Base-by-base conservation (phyloP, 2,888 invertebrate species). In the Nysson spinosus region DNA sequence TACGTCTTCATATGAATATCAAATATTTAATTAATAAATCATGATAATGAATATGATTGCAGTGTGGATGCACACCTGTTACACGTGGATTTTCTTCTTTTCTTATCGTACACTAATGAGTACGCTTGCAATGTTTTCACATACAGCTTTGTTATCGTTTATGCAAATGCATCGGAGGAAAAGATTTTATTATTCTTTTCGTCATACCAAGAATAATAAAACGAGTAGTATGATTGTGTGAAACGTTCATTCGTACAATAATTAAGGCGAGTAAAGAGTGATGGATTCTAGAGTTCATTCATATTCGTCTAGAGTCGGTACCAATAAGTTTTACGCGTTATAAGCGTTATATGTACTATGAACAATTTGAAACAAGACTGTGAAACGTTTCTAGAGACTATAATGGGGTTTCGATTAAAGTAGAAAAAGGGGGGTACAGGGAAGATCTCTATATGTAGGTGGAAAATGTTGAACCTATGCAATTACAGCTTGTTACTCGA, bases 401-500 rank as follows among this genome's bases (percentile, higher is more conserved):
- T 47, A 32, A 46, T 20, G 52, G 37, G 28, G 42, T 22, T 12
- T 24, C 24, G 34, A 22, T 24, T n/a, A n/a, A n/a, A 28, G 34
- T 11, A 17, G 44, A 58, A 69, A 54, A 26, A 20, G 35, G 51
- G 28, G 2, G 28, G 44, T 61, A 64, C 61, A 49, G 51, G 40
- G 40, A 26, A 19, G 64, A 39, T 46, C 51, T 35, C 46, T 12
- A 14, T 60, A 74, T 71, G 69, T 76, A 69, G 70, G 78, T 70
- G 63, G 66, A 81, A 79, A 79, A 78, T 70, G 51, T 39, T 37
- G 63, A 64, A 46, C 66, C 69, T 64, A 54, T 67, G 77, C 78
- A 79, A 78, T 80, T 79, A 78, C 72, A 73, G 74, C 77, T 72
- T 71, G 79, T 80, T 77, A 75, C 71, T 43, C 43, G 47, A 35